A percentile compares a stretch with the other conserved stretches of the same genome.
phyloP scores from a whole-genome alignment of 2,888 invertebrate species.

The Helleia helle region DNA sequence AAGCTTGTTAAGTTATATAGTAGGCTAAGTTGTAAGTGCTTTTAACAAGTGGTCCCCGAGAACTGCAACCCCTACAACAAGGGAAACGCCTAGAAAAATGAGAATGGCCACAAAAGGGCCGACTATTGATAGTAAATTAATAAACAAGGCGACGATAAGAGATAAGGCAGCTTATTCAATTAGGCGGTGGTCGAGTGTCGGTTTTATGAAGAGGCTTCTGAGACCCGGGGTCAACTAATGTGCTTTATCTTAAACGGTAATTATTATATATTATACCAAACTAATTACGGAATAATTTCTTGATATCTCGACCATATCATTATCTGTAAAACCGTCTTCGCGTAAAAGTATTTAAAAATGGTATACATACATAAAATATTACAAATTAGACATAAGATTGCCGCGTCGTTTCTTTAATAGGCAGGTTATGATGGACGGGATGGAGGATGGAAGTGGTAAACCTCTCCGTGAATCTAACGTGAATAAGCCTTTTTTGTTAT shows the following conservation, averaged over 20 bases:
- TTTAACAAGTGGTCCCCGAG: no score
- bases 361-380: no score
- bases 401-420: no score
- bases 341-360: not conserved
- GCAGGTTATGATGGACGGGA: no score
- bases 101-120: slow-evolving; percentile 39
- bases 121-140: slow-evolving; percentile 49
- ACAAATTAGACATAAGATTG: no score
- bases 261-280: slow-evolving; percentile 30
- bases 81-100: no score
- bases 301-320: slow-evolving; percentile 12
- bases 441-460: no score
- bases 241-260: slow-evolving; percentile 33
- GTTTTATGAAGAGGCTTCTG: slow-evolving; percentile 37
- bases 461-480: no score
- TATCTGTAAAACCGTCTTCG: not conserved
- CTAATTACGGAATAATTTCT: slow-evolving; percentile 49
- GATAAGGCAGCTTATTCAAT: slow-evolving; percentile 57
- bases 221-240: slow-evolving; percentile 37
- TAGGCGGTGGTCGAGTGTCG: slow-evolving; percentile 47
- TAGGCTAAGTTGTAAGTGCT: no score
- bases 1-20: no score
- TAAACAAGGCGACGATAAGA: slow-evolving; percentile 54
- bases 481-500: no score
- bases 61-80: no score